Conservation (phyloP, 2,888 invertebrate genomes). For the Brassicogethes aeneus region DNA sequence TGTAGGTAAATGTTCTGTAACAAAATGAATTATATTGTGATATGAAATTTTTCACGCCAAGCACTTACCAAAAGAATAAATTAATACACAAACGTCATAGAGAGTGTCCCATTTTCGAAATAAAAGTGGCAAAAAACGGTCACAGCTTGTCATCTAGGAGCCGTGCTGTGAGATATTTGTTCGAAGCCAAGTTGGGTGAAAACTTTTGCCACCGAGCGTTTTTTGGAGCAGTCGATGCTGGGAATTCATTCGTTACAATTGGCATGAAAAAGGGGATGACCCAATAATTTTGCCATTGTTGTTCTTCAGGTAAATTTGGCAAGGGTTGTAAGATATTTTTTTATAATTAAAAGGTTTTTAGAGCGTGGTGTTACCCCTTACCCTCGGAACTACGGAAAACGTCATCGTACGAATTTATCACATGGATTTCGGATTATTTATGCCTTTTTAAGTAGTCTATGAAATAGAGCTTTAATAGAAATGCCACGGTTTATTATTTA, state of each 20-base stretch:
- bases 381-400: not conserved
- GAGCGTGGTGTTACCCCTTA: conserved; percentile 7
- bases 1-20: no score
- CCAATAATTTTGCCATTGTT: conserved; percentile 28
- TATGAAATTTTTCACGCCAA: not conserved
- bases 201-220: not conserved
- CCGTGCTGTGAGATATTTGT: conserved; percentile 30
- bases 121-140: conserved; percentile 22
- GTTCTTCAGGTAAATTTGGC: conserved; percentile 25
- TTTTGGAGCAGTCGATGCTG: conserved; percentile 12
- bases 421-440: not conserved
- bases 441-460: not conserved
- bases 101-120: conserved; percentile 11
- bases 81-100: not conserved
- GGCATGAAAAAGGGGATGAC: conserved; percentile 29
- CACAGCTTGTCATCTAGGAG: conserved; percentile 27
- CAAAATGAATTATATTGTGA: not conserved
- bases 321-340: conserved; percentile 30
- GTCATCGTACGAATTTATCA: not conserved
- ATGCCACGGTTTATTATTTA: no score
- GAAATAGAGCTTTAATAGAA: no score
- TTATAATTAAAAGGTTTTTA: conserved; percentile 30
- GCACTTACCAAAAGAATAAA: not conserved
- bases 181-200: conserved; percentile 15
- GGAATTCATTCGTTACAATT: conserved; percentile 32